Conservation (phyloP, 2,113 vertebrate genomes). For the Corapipo altera region DNA sequence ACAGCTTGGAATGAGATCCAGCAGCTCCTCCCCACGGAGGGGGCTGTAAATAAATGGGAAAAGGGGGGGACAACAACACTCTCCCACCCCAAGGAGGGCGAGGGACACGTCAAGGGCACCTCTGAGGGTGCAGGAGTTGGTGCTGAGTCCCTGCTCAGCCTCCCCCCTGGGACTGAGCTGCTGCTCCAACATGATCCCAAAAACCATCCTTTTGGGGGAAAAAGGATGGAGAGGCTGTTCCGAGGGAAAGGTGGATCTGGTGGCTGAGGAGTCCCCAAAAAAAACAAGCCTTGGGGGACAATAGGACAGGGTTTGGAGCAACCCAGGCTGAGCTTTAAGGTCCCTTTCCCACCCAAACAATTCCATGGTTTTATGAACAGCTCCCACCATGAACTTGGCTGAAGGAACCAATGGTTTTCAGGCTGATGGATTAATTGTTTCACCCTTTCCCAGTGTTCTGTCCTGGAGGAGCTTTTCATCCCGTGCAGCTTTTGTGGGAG, state of each 20-base stretch:
- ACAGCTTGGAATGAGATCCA: neutral
- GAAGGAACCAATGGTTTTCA: neutral
- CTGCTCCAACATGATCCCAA: rapidly evolving
- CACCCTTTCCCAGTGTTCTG: neutral
- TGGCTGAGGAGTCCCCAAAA: neutral
- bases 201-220: neutral
- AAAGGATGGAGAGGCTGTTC: neutral
- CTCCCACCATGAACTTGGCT: neutral
- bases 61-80: neutral
- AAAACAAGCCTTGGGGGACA: neutral
- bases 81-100: neutral
- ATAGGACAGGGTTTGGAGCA: neutral
- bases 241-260: neutral
- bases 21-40: neutral
- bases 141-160: rapidly evolving
- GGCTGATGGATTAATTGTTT: neutral
- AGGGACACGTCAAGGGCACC: rapidly evolving
- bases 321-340: neutral
- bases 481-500: neutral
- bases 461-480: neutral
- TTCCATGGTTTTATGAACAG: neutral
- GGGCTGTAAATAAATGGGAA: neutral
- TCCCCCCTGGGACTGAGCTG: neutral
- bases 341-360: neutral
- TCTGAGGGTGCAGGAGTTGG: rapidly evolving